Percentiles rank a stretch among this genome's conserved stretches.
Conservation (phyloP, 2,797 vertebrate species). For the Lerista edwardsae region DNA sequence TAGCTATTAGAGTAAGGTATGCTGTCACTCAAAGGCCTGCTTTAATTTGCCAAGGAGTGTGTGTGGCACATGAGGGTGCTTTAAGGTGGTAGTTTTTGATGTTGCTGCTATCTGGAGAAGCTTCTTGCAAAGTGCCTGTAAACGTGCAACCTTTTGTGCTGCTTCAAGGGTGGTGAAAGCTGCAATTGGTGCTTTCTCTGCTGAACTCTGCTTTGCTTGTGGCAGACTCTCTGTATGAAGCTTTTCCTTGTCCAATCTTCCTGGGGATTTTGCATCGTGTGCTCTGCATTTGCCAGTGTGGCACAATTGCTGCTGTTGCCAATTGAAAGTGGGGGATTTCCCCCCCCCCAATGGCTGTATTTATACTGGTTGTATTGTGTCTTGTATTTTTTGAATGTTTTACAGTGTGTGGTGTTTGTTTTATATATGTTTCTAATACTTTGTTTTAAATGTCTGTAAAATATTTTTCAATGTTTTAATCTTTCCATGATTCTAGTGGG, state of each 20-base stretch:
- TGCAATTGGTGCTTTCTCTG: constrained; percentile 31
- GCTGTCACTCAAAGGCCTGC: neutral
- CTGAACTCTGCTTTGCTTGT: constrained; percentile 44
- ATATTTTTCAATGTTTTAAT: constrained; percentile 57
- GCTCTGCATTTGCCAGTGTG: constrained; percentile 49
- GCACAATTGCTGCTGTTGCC: constrained; percentile 63
- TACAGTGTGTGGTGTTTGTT: constrained; percentile 60
- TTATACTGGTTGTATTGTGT: constrained; percentile 58
- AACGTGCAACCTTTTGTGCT: neutral
- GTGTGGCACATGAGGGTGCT: fast-evolving
- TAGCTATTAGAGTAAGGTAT: neutral
- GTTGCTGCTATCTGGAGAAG: constrained; percentile 14
- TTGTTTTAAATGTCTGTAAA: constrained; percentile 70
- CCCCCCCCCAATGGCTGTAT: constrained; percentile 52
- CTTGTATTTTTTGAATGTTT: constrained; percentile 55
- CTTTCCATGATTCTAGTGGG: constrained; percentile 51
- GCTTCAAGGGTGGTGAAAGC: constrained; percentile 16
- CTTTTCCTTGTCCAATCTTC: constrained; percentile 45
- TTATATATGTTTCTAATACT: constrained; percentile 67
- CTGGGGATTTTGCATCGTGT: constrained; percentile 39
- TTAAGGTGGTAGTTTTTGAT: neutral
- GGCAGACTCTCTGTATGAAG: constrained; percentile 50
- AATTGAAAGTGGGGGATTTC: constrained; percentile 13
- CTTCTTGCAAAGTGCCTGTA: neutral
- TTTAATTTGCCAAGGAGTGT: constrained; percentile 19